A percentile compares a stretch with the other conserved stretches of the same genome.
Evolutionary conservation across 1,140 invertebrate genomes (phyloP).

Genomic region (Elysia chlorotica): DNA sequence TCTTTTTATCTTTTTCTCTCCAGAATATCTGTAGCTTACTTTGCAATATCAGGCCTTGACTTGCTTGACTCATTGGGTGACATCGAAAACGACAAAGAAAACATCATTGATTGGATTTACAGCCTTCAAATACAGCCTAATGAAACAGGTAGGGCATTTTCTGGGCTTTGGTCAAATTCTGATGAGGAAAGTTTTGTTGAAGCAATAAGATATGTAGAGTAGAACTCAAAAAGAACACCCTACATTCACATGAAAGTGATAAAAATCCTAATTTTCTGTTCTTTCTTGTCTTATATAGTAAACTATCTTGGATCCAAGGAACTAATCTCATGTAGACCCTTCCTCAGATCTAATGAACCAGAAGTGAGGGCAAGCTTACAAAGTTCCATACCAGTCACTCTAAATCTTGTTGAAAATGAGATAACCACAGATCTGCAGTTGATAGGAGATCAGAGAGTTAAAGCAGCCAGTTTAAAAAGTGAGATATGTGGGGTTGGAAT

Average conservation of each 20-base stretch:
- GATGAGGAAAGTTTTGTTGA: neutral
- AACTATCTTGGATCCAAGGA: neutral
- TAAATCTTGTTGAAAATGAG: too few species aligned
- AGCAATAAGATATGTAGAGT: neutral
- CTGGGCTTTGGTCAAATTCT: neutral
- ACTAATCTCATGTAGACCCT: too few species aligned
- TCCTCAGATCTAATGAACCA: too few species aligned
- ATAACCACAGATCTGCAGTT: too few species aligned
- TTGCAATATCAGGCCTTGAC: slow-evolving; percentile 88
- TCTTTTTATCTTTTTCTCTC: neutral
- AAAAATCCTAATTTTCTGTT: neutral
- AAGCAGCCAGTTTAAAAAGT: too few species aligned
- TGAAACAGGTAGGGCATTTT: slow-evolving; percentile 62
- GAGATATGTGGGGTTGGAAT: too few species aligned
- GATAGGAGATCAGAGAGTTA: too few species aligned
- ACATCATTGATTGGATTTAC: slow-evolving; percentile 91
- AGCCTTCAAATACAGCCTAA: slow-evolving; percentile 76
- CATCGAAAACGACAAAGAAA: slow-evolving; percentile 65
- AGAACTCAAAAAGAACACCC: neutral
- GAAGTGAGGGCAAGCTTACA: too few species aligned
- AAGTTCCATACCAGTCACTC: too few species aligned
- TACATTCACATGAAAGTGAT: too few species aligned
- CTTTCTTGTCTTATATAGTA: neutral
- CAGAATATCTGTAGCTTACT: slow-evolving; percentile 86
- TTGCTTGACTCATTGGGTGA: slow-evolving; percentile 76